Conservation (phyloP, 2,888 invertebrate genomes). For the Conomelus anceps region DNA sequence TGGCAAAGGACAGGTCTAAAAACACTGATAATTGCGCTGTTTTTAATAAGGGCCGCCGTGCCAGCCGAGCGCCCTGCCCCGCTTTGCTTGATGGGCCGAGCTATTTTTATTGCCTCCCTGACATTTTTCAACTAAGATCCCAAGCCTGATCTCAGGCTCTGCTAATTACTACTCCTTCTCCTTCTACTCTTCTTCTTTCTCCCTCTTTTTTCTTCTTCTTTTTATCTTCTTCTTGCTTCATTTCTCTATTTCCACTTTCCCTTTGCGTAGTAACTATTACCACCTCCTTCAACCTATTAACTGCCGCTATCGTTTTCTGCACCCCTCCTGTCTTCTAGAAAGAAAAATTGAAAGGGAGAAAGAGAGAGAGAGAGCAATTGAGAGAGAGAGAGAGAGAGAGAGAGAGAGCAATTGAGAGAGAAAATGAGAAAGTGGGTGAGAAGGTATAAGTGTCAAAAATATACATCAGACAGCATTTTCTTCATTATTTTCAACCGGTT, state of each 20-base stretch:
- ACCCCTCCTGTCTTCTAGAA: neutral
- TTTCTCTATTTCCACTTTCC: neutral
- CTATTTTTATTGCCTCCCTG: slow-evolving; percentile 34
- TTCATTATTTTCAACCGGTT: too few species aligned
- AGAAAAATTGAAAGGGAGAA: too few species aligned
- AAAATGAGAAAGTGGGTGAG: too few species aligned
- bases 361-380: too few species aligned
- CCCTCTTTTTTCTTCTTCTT: slow-evolving; percentile 19
- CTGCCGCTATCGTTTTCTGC: neutral
- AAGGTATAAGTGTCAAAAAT: too few species aligned
- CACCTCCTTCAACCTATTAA: neutral
- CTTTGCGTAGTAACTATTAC: neutral
- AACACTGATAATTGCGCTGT: slow-evolving; percentile 28
- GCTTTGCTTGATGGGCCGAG: slow-evolving; percentile 30
- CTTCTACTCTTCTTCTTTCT: slow-evolving; percentile 15
- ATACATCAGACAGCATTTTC: too few species aligned
- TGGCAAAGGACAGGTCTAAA: slow-evolving; percentile 22
- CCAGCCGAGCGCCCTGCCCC: too few species aligned
- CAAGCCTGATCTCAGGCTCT: slow-evolving; percentile 6
- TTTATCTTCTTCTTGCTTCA: neutral
- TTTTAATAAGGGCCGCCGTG: slow-evolving; percentile 27
- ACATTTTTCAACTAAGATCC: slow-evolving; percentile 32
- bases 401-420: too few species aligned
- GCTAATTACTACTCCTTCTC: slow-evolving; percentile 25
- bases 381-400: too few species aligned